Evolutionary conservation across 2,888 invertebrate species (phyloP).

Genomic region (Agriopis leucophaearia): DNA sequence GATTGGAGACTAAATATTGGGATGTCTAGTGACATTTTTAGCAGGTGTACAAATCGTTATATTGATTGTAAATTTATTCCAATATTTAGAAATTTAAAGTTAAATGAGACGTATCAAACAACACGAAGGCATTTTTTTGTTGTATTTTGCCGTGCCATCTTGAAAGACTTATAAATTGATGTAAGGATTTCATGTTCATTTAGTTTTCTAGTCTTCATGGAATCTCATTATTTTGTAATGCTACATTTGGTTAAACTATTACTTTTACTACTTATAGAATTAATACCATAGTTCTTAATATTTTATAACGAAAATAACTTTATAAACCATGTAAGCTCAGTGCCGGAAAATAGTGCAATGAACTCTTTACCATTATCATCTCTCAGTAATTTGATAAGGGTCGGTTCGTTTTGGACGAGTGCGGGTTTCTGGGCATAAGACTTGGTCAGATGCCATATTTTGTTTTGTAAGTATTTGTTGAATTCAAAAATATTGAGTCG

Average conservation of each 20-base stretch:
- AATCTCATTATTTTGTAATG: slow-evolving; percentile 82
- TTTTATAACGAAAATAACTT: slow-evolving; percentile 64
- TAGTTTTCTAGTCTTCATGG: slow-evolving; percentile 85
- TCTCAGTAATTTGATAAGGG: slow-evolving; percentile 53
- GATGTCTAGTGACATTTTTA: slow-evolving; percentile 75
- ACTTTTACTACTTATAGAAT: slow-evolving; percentile 66
- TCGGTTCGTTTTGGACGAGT: slow-evolving; percentile 55
- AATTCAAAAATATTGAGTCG: slow-evolving; percentile 49
- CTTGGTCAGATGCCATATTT: slow-evolving; percentile 40
- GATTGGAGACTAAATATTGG: slow-evolving; percentile 80
- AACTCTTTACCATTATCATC: slow-evolving; percentile 55
- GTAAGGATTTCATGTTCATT: slow-evolving; percentile 86
- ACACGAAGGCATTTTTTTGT: slow-evolving; percentile 78
- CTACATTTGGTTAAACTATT: slow-evolving; percentile 70
- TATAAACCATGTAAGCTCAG: slow-evolving; percentile 60
- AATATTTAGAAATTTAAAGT: slow-evolving; percentile 80
- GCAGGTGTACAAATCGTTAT: slow-evolving; percentile 83
- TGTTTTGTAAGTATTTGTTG: slow-evolving; percentile 42
- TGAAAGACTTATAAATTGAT: slow-evolving; percentile 84
- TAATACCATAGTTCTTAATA: slow-evolving; percentile 67
- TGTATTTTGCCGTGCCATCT: slow-evolving; percentile 82
- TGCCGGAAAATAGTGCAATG: slow-evolving; percentile 66
- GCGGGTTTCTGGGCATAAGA: slow-evolving; percentile 34
- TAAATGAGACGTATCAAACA: slow-evolving; percentile 70
- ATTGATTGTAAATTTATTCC: slow-evolving; percentile 81